A percentile compares a stretch with the other conserved stretches of the same genome.
Evolutionary conservation across 2,113 vertebrate species (phyloP).

Genomic region (Coracopsis vasa): DNA sequence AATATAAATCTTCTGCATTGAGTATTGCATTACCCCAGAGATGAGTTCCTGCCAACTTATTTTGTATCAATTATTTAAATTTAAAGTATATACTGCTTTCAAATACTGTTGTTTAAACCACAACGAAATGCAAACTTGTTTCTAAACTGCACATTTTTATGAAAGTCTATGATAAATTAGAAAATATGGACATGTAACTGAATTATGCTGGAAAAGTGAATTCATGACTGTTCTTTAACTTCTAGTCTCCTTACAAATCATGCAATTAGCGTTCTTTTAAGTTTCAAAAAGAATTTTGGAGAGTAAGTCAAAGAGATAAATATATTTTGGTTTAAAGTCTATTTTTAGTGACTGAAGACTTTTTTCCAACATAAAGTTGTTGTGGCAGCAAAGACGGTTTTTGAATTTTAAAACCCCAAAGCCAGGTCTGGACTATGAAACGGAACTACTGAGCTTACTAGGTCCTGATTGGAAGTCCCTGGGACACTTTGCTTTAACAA

Average conservation of each 20-base stretch:
- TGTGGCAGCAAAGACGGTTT: background rate
- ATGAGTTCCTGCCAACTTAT: background rate
- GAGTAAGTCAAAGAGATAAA: background rate
- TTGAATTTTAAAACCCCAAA: background rate
- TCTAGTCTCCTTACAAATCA: background rate
- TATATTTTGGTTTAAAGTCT: background rate
- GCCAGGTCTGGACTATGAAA: background rate
- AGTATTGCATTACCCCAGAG: background rate
- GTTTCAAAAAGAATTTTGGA: background rate
- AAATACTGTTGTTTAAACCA: background rate
- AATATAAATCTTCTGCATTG: background rate
- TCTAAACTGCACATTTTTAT: background rate
- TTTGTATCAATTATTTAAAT: background rate
- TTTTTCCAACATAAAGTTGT: background rate
- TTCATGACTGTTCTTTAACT: background rate
- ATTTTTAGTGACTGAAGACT: background rate
- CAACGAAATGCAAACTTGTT: background rate
- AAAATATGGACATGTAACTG: background rate
- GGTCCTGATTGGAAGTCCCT: background rate
- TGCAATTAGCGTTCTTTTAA: background rate
- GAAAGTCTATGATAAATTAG: background rate
- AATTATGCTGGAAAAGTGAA: background rate
- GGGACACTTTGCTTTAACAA: background rate
- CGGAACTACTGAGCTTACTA: background rate
- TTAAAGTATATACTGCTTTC: background rate